Base-by-base conservation (phyloP, 2,888 invertebrate genomes). In the Labia minor region DNA sequence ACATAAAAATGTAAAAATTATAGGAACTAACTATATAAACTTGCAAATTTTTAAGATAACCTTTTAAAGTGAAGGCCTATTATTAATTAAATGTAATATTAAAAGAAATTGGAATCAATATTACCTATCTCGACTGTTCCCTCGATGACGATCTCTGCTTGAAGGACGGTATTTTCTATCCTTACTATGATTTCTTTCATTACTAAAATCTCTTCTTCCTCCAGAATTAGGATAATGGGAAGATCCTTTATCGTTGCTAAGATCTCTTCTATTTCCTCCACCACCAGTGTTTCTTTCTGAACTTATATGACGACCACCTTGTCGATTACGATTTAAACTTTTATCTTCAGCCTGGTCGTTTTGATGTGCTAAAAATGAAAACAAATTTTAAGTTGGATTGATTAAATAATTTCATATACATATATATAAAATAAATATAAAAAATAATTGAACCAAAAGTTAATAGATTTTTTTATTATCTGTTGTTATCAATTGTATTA, bases 131-230 rank as follows among this genome's bases (percentile, higher is more conserved):
- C 19, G 37, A 49, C 66, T 66, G 19, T 37, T 19, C 21, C 64
- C 66, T 66, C 67, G 81, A 78, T 79, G 19, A 74, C 74, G 11
- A 80, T 49, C 64, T 77, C 74, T 68, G 80, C 81, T 73, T 26
- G 67, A 62, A 8, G 26, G 49, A 16, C 73, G 81, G 21, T 62
- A 61, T 21, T 61, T 65, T 11, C 81, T 78, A 75, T 82, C 81
- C 67, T 78, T 76, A 69, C 81, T 81, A 64, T 80, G 81, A 72
- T 81, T 81, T 70, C 81, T 76, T 73, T 81, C 82, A 66, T 78
- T 69, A 66, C 66, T 63, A 19, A 37, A 21, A 19, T 16, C 37
- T 62, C 66, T 62, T 18, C 18, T 26, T 62, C 66, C 20, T 19
- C 63, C 37, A 62, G 62, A n/a, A 49, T 2, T 14, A n/a, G 49